phyloP scores from a whole-genome alignment of 2,888 invertebrate genomes.

The Amphipyra berbera region DNA sequence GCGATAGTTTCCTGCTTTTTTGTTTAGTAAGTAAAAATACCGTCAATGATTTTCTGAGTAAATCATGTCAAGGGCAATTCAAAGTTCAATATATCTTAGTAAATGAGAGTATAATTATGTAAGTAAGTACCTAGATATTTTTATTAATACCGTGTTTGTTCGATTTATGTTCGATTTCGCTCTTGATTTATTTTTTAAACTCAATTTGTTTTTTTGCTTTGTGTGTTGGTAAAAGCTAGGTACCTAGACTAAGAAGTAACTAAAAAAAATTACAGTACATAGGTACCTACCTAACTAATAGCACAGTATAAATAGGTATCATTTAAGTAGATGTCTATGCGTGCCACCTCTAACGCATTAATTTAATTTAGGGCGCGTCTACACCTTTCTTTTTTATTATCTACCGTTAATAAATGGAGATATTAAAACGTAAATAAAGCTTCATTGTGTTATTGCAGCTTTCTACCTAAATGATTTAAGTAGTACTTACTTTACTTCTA shows the following conservation, averaged over 20 bases:
- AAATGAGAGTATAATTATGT: neutral
- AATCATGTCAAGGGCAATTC: constrained; percentile 39
- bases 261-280: too few relatives aligned
- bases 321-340: neutral
- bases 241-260: too few relatives aligned
- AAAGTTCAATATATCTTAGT: constrained; percentile 14
- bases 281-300: too few relatives aligned
- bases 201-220: too few relatives aligned
- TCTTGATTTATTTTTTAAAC: too few relatives aligned
- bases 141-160: neutral
- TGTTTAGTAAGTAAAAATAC: constrained; percentile 34
- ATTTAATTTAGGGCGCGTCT: constrained; percentile 17
- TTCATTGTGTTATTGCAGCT: too few relatives aligned
- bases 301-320: too few relatives aligned
- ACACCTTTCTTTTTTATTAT: neutral
- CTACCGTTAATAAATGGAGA: neutral
- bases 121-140: neutral
- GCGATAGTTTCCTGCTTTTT: constrained; percentile 47
- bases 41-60: constrained; percentile 27
- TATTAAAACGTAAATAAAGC: neutral
- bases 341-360: neutral
- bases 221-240: too few relatives aligned
- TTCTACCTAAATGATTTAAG: too few relatives aligned
- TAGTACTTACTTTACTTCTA: too few relatives aligned
- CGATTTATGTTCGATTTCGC: too few relatives aligned